These are phyloP conservation scores for Sebastes diploproa DNA, from an alignment of 2,797 vertebrate genomes.

Conservation along the genomic window DNA sequence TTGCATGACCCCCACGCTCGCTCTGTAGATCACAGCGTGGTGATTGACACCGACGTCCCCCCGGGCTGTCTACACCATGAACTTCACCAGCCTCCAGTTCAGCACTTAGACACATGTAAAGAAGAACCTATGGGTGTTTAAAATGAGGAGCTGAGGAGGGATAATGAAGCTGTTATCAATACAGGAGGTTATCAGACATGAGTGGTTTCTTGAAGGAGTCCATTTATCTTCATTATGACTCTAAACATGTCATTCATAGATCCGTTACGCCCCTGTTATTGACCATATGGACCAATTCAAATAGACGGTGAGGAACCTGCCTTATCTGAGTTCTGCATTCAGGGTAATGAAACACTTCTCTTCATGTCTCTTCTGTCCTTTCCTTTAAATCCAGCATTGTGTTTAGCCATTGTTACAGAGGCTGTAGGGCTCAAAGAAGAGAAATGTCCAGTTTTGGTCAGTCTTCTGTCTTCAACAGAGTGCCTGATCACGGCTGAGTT, in stretches of 20 bases:
- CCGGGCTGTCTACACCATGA: neutral
- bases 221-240: constrained; percentile 65
- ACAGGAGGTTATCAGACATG: constrained; percentile 58
- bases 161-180: constrained; percentile 71
- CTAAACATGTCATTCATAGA: constrained; percentile 50
- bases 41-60: constrained; percentile 46
- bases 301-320: constrained; percentile 27
- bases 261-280: constrained; percentile 29
- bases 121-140: constrained; percentile 7
- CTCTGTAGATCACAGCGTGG: constrained; percentile 31
- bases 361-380: neutral
- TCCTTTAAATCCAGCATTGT: constrained; percentile 11
- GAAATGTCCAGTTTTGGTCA: constrained; percentile 9
- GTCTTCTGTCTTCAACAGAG: constrained; percentile 23
- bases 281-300: constrained; percentile 41
- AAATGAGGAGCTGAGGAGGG: constrained; percentile 10
- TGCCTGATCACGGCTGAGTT: constrained; percentile 44
- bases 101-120: constrained; percentile 11
- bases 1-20: constrained; percentile 26
- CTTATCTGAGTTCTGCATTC: constrained; percentile 24
- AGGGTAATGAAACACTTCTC: constrained; percentile 29
- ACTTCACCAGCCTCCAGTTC: constrained; percentile 37
- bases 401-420: constrained; percentile 9
- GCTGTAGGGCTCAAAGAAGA: constrained; percentile 13
- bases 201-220: constrained; percentile 36